These are phyloP conservation scores for Papilio helenus DNA, from an alignment of 1,140 invertebrate genomes.

Conservation along the genomic window DNA sequence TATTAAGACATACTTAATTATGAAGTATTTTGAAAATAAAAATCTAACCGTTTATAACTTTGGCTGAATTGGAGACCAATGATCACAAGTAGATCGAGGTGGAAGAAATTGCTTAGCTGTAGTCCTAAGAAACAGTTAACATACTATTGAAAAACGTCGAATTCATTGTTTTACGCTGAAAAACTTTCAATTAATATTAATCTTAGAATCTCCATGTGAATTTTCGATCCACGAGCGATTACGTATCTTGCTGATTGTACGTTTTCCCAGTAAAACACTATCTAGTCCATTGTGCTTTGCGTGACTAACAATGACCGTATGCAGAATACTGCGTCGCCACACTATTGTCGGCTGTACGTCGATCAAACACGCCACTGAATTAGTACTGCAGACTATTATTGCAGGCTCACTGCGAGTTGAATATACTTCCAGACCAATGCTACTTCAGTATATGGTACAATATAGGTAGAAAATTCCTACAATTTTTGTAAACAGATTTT, in stretches of 20 bases:
- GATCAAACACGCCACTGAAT: constrained; percentile 37
- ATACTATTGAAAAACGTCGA: no score
- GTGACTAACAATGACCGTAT: constrained; percentile 1
- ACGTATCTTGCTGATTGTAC: not conserved
- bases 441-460: not conserved
- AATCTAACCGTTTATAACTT: no score
- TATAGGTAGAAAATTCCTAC: not conserved
- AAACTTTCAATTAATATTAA: no score
- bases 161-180: no score
- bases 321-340: constrained; percentile 24
- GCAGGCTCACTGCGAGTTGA: not conserved
- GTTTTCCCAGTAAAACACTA: not conserved
- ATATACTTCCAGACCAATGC: not conserved
- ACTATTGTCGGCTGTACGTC: constrained; percentile 16
- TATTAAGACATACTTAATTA: no score
- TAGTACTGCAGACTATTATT: constrained; percentile 4
- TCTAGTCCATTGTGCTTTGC: constrained; percentile 9
- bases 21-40: no score
- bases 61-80: no score
- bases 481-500: not conserved
- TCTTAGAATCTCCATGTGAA: no score
- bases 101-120: no score
- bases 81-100: no score
- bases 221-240: not conserved
- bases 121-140: no score